phyloP scores from a whole-genome alignment of 2,888 invertebrate species.

The Lochmaea capreae region DNA sequence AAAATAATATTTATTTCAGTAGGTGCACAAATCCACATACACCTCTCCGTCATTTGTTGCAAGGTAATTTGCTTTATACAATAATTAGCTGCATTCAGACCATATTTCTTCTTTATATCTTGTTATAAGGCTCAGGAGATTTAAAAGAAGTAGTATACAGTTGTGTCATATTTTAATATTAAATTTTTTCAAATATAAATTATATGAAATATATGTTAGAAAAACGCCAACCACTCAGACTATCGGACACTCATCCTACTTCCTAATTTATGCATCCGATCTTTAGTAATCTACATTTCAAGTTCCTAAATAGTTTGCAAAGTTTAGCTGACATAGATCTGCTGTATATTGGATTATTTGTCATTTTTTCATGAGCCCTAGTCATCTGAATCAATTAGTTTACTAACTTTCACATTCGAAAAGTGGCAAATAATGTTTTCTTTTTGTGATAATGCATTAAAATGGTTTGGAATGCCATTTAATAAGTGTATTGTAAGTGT shows the following conservation, averaged over 20 bases:
- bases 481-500: constrained; percentile 62
- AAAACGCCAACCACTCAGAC: not conserved
- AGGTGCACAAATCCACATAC: too few relatives aligned
- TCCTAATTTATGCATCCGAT: constrained; percentile 38
- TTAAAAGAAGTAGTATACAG: too few relatives aligned
- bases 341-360: constrained; percentile 40
- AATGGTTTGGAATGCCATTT: constrained; percentile 63
- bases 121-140: too few relatives aligned
- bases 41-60: too few relatives aligned
- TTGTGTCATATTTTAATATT: too few relatives aligned
- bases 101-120: too few relatives aligned
- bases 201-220: not conserved
- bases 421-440: constrained; percentile 53
- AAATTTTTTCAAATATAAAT: too few relatives aligned
- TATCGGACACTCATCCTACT: constrained; percentile 11
- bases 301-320: constrained; percentile 48
- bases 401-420: constrained; percentile 37
- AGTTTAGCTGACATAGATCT: constrained; percentile 36
- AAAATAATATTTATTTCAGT: too few relatives aligned
- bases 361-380: constrained; percentile 43
- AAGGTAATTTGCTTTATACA: too few relatives aligned
- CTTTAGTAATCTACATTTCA: constrained; percentile 35
- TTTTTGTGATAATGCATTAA: constrained; percentile 55
- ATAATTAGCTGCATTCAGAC: too few relatives aligned
- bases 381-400: constrained; percentile 42